Percentiles rank a stretch among this genome's conserved stretches.
phyloP scores from a whole-genome alignment of 2,797 vertebrate genomes.

The Ctenosaura bakeri region DNA sequence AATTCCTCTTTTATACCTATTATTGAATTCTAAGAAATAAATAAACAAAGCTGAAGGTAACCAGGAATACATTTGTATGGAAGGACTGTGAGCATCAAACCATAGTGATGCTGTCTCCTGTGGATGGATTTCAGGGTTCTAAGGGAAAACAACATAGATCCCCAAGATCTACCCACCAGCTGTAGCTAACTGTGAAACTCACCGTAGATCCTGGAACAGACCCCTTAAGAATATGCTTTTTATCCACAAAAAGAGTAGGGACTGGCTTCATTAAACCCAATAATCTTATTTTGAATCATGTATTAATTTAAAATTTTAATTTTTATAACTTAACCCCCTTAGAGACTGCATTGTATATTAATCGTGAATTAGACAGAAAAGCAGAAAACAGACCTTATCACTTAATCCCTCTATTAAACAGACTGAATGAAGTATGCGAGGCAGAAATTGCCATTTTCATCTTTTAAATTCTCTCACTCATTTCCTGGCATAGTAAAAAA shows the following conservation, averaged over 20 bases:
- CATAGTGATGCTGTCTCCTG: not conserved
- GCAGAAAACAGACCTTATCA: not conserved
- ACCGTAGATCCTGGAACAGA: not conserved
- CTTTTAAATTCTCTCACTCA: not conserved
- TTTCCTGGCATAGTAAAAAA: conserved; percentile 1
- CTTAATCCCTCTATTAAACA: not conserved
- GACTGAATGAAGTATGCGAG: not conserved
- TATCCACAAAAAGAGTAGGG: not conserved
- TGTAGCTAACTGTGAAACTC: not conserved
- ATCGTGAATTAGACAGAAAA: conserved; percentile 7
- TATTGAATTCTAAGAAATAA: not conserved
- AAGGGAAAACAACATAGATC: not conserved
- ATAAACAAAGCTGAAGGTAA: not conserved
- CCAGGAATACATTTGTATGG: not conserved
- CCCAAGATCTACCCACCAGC: not conserved
- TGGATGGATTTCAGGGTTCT: not conserved
- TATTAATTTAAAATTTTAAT: not conserved
- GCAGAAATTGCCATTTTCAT: conserved; percentile 16
- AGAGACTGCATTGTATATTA: not conserved
- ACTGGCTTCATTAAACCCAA: not conserved
- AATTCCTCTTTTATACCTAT: not conserved
- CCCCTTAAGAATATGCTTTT: not conserved
- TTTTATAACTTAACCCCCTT: not conserved
- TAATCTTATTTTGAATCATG: conserved; percentile 14
- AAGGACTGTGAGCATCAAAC: not conserved